Base-by-base conservation (phyloP, 1,140 invertebrate genomes). In the Xylocopa sonorina region DNA sequence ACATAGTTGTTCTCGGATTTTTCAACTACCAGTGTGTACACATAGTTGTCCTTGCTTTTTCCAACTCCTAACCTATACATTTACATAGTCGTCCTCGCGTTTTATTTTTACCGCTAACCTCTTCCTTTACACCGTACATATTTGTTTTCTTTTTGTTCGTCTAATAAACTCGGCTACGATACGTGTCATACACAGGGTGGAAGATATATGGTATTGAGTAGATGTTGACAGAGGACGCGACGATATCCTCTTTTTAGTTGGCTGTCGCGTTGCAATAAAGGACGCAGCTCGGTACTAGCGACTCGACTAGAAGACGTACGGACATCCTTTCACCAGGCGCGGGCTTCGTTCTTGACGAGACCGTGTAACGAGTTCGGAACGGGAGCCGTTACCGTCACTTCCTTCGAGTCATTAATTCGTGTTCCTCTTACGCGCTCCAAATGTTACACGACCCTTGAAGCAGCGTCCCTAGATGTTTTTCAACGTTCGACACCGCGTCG, bases 321-420 rank as follows among this genome's bases (percentile, higher is more conserved):
- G 24, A 77, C 51, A 73, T 72, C 82, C 78, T 85, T 85, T 84
- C 83, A 84, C 82, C 83, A 14, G 24, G 29, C 29, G 12, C 43
- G 10, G 21, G 27, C 27, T 6, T 75, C 46, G 62, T 67, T 67
- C 29, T 48, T 53, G 38, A 81, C 34, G 71, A n/a, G n/a, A n/a
- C n/a, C 72, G 29, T 69, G 67, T 63, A 84, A 83, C 83, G 77
- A 72, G 69, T 80, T 71, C 78, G 72, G 82, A 84, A 79, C 71
- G 57, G 69, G 72, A 84, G 63, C 55, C 29, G 5, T 29, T 14
- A 16, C 3, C 57, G 46, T 16, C 48, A 50, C 16, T 9, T 58
- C 38, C 29, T 43, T 48, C 50, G 43, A 78, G 43, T 60, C 55
- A 58, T 71, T 77, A 46, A 50, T n/a, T 60, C 53, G 53, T 32